Conservation (phyloP, 2,113 vertebrate genomes). For the Erpornis zantholeuca region DNA sequence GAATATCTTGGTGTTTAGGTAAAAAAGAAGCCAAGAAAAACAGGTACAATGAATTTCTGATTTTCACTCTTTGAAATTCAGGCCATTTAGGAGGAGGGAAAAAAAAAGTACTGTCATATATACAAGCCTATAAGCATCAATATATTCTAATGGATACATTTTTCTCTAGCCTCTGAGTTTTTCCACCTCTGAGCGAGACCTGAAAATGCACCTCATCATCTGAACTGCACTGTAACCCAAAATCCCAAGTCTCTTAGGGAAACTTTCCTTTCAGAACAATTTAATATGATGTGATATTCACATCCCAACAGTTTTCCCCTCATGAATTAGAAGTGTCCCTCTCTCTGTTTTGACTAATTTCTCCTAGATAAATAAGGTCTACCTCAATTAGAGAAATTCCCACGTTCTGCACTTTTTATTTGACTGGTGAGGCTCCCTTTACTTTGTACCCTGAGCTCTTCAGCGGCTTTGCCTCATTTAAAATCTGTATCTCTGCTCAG, state of each 20-base stretch:
- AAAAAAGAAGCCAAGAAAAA: background rate
- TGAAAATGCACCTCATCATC: background rate
- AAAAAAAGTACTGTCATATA: background rate
- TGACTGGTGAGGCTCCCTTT: background rate
- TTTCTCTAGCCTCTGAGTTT: background rate
- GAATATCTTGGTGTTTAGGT: background rate
- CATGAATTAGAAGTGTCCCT: background rate
- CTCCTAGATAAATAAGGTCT: background rate
- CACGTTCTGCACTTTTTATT: background rate
- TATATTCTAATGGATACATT: background rate
- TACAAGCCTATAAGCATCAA: background rate
- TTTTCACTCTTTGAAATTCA: background rate
- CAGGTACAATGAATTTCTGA: background rate
- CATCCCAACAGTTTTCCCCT: background rate
- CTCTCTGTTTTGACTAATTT: background rate
- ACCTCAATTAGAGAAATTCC: background rate
- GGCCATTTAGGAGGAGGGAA: background rate
- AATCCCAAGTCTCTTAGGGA: background rate
- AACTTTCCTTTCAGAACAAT: background rate
- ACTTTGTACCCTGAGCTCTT: background rate
- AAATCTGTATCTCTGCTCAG: constrained; percentile 13
- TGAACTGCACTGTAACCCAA: background rate
- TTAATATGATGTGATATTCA: background rate
- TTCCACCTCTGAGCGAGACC: background rate
- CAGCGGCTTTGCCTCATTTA: background rate